These are phyloP conservation scores for Misgurnus mizolepis DNA, from an alignment of 2,113 vertebrate genomes.

Conservation along the genomic window DNA sequence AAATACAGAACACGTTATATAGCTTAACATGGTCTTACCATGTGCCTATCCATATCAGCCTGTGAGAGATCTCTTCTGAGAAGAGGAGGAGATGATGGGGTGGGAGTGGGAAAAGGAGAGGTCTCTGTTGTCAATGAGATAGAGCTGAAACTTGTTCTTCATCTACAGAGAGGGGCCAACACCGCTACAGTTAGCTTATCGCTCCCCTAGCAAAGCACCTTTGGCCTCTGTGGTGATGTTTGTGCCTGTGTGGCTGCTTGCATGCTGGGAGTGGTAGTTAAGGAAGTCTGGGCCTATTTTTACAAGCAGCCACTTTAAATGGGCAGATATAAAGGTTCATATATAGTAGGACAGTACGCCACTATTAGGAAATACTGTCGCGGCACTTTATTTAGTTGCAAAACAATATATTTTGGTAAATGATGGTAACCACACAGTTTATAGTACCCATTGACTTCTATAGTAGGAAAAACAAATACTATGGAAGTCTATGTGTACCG, in stretches of 20 bases:
- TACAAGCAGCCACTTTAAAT: neutral
- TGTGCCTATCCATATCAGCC: slow-evolving; percentile 7
- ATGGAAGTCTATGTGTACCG: too few species aligned
- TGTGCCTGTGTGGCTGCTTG: slow-evolving; percentile 20
- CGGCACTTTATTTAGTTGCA: too few species aligned
- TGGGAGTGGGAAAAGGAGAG: slow-evolving; percentile 4
- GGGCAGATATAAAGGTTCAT: neutral
- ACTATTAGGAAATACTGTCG: neutral
- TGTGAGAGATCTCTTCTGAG: slow-evolving; percentile 22
- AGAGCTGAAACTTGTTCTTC: slow-evolving; percentile 34
- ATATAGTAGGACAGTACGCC: neutral
- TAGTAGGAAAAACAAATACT: too few species aligned
- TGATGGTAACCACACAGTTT: too few species aligned
- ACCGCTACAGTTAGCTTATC: slow-evolving; percentile 23
- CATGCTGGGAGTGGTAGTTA: slow-evolving; percentile 14
- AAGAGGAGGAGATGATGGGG: slow-evolving; percentile 15
- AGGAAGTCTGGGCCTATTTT: slow-evolving; percentile 23
- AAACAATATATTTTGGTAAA: too few species aligned
- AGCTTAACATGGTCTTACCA: neutral
- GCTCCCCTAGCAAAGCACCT: slow-evolving; percentile 31
- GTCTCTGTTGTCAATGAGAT: slow-evolving; percentile 38
- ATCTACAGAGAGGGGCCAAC: slow-evolving; percentile 25
- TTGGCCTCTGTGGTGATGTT: slow-evolving; percentile 29
- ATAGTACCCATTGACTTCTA: too few species aligned
- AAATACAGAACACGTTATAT: neutral